Evolutionary conservation across 2,797 vertebrate genomes (phyloP).

Genomic region (Micropoecilia bifurca): DNA sequence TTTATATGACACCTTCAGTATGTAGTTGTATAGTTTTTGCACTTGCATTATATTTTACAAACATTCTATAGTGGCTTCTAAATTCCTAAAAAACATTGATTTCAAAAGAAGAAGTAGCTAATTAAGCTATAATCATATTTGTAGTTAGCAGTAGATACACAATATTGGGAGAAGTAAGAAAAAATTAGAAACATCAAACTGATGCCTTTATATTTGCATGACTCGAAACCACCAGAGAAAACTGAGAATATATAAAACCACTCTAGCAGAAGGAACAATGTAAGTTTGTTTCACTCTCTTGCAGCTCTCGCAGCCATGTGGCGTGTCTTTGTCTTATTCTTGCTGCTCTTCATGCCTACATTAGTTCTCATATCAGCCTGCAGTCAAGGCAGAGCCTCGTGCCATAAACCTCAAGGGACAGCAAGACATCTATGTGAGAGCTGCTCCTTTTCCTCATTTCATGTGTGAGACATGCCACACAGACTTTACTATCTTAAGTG

Average conservation of each 20-base stretch:
- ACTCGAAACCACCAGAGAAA: conserved; percentile 11
- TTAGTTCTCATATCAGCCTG: conserved; percentile 56
- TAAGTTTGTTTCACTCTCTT: conserved; percentile 35
- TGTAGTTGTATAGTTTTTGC: background rate
- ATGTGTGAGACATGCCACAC: conserved; percentile 44
- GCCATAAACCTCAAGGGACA: conserved; percentile 60
- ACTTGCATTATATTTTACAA: background rate
- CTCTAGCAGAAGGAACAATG: conserved; percentile 20
- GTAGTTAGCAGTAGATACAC: background rate
- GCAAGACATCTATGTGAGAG: conserved; percentile 61
- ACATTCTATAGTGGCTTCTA: background rate
- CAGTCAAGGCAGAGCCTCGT: conserved; percentile 59
- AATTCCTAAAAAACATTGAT: background rate
- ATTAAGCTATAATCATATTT: background rate
- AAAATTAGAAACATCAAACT: background rate
- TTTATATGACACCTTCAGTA: background rate
- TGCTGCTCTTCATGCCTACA: conserved; percentile 61
- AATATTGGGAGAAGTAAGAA: background rate
- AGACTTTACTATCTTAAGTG: conserved; percentile 24
- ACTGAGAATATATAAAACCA: conserved; percentile 21
- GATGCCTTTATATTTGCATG: background rate
- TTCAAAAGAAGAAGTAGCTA: background rate
- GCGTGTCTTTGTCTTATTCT: conserved; percentile 33
- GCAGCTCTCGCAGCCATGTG: conserved; percentile 41
- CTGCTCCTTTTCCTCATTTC: conserved; percentile 60